A percentile compares a stretch with the other conserved stretches of the same genome.
Conservation (phyloP, 2,888 invertebrate species). For the Drosophila prostipennis region DNA sequence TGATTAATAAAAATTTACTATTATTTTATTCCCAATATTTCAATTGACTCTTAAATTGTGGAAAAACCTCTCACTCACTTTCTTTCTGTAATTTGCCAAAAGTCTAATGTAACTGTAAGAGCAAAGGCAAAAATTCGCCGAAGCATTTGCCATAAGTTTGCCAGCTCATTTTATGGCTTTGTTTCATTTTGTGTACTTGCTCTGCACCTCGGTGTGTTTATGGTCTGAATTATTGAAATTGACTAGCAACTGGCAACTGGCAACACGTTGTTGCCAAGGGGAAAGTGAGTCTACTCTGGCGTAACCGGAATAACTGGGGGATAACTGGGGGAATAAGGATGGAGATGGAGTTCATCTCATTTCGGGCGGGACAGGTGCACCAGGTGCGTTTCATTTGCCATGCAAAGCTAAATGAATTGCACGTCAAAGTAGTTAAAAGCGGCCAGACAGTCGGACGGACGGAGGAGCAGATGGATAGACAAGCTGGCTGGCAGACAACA, state of each 20-base stretch:
- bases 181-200: slow-evolving; percentile 33
- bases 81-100: slow-evolving; percentile 9
- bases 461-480: slow-evolving; percentile 28
- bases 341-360: slow-evolving; percentile 1
- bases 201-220: slow-evolving; percentile 20
- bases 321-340: background rate
- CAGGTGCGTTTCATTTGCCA: slow-evolving; percentile 56
- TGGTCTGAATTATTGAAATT: slow-evolving; percentile 70
- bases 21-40: background rate
- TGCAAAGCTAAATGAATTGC: slow-evolving; percentile 70
- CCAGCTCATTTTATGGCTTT: slow-evolving; percentile 54
- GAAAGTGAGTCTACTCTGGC: background rate
- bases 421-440: slow-evolving; percentile 72
- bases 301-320: background rate
- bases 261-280: slow-evolving; percentile 26
- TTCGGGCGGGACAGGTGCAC: slow-evolving; percentile 14
- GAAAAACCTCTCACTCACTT: slow-evolving; percentile 1
- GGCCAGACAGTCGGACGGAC: slow-evolving; percentile 50
- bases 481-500: slow-evolving; percentile 32
- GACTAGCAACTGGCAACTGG: slow-evolving; percentile 49
- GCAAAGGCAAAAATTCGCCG: slow-evolving; percentile 31
- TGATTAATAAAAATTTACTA: background rate
- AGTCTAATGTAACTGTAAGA: slow-evolving; percentile 25
- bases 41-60: background rate
- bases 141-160: slow-evolving; percentile 38